These are phyloP conservation scores for Brachycybe producta DNA, from an alignment of 2,888 invertebrate genomes.

Conservation along the genomic window DNA sequence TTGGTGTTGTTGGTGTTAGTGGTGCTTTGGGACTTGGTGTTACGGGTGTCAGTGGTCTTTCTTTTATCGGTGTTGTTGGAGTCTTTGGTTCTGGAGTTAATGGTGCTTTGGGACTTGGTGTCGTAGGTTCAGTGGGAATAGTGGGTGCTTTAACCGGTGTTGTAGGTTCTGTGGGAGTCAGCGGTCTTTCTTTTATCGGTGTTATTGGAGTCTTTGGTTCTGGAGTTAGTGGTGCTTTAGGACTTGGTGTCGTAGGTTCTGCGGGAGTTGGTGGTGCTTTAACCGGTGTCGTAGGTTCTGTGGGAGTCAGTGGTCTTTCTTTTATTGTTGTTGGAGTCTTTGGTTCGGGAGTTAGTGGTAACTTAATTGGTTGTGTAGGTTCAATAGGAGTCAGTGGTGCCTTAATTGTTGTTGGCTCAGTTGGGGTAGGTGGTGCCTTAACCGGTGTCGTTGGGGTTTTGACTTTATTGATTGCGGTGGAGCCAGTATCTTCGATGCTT, in stretches of 20 bases:
- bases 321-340: conserved; percentile 1
- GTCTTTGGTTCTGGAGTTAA: no score
- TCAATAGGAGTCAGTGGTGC: background rate
- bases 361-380: background rate
- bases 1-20: background rate
- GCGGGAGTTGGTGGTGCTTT: background rate
- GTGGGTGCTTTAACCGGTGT: background rate
- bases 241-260: no score
- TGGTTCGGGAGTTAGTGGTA: background rate
- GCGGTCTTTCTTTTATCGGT: background rate
- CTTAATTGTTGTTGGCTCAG: background rate
- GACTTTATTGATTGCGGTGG: background rate
- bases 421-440: background rate
- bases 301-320: background rate
- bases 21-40: background rate
- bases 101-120: no score
- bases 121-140: no score
- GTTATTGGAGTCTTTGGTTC: background rate
- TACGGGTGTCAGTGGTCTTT: background rate
- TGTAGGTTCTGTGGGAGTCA: background rate
- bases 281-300: background rate
- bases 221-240: no score
- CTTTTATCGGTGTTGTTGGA: background rate
- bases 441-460: background rate
- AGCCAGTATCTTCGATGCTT: background rate